phyloP scores from a whole-genome alignment of 30 jellyfish, hydroid and myxozoan species.

The Rhopilema esculentum region DNA sequence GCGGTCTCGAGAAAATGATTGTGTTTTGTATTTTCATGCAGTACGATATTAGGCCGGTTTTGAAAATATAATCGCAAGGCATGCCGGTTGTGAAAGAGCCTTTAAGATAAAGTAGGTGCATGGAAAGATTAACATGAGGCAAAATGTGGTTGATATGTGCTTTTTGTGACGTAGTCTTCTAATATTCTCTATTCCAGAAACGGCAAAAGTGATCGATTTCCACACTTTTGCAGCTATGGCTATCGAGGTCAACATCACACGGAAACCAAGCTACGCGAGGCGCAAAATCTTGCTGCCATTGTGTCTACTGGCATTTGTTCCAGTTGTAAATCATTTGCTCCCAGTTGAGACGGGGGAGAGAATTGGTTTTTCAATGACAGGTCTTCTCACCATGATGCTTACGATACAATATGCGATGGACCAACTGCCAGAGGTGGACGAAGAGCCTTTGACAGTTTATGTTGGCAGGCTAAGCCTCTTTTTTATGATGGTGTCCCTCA shows the following conservation, averaged over 20 bases:
- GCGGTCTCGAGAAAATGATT: no score
- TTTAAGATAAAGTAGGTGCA: no score
- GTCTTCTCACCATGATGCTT: conserved; percentile 40
- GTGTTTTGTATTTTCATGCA: no score
- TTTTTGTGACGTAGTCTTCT: background rate
- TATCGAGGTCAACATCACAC: background rate
- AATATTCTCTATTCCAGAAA: background rate
- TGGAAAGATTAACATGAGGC: no score
- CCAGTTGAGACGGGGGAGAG: conserved; percentile 57
- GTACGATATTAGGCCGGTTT: no score
- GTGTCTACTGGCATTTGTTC: background rate
- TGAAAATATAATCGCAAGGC: no score
- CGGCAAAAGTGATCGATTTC: background rate
- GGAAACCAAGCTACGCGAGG: conserved; percentile 17
- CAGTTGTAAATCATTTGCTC: conserved; percentile 8
- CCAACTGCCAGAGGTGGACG: conserved; percentile 38
- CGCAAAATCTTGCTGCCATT: conserved; percentile 21
- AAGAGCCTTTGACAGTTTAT: conserved; percentile 10
- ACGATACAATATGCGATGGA: conserved; percentile 34
- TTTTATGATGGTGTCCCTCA: conserved; percentile 29
- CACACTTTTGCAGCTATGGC: background rate
- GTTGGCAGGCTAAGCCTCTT: conserved; percentile 4
- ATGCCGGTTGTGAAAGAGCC: no score
- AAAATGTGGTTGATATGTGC: no score
- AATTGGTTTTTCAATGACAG: conserved; percentile 41